Base-by-base conservation (phyloP, 2,113 vertebrate species). In the Lepus timidus region DNA sequence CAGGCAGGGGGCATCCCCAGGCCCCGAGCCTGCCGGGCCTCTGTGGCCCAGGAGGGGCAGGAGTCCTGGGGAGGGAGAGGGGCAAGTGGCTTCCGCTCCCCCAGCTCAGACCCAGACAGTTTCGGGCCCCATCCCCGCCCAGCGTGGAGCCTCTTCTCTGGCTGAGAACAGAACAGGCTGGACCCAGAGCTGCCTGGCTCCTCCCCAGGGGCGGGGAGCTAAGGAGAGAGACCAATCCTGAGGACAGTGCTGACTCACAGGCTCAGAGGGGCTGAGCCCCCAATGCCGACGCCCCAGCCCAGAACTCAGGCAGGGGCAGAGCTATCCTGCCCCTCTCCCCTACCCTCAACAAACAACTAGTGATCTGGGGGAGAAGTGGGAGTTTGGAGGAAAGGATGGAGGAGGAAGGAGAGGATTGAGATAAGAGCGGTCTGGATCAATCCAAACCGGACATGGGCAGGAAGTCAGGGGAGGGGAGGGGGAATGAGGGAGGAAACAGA, bases 171-270 rank as follows among this genome's bases (percentile, higher is more conserved):
- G 95, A 95, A 83, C 92, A n/a, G 95, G 96, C 97, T 95, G 96
- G 90, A 96, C 96, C 95, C 44, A 31, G 74, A 71, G 85, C 96
- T 68, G 86, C 94, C 90, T 94, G 61, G 97, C 97, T 94, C 97
- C 51, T 36, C 97, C 88, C 52, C 33, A 58, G n/a, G 1, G 85
- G 94, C 52, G 71, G 85, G 86, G 85, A 93, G 27, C 62, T 22
- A 27, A 80, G 22, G 88, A 80, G 9, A 85, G 29, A 52, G 92
- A 85, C 97, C 96, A 94, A 96, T 96, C 87, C 90, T 52, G 75
- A 96, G 84, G 96, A 96, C 98, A 65, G 82, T 98, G 98, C 98
- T 98, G 98, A 98, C 98, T 99, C 98, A 99, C 97, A 88, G 97
- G 87, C 96, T 80, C 93, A 3, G 74, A 91, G 95, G 93, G 95